Evolutionary conservation across 1,140 invertebrate species (phyloP), one percentile per base, ranked within the genome.

Genomic region (Palaemon carinicauda): DNA sequence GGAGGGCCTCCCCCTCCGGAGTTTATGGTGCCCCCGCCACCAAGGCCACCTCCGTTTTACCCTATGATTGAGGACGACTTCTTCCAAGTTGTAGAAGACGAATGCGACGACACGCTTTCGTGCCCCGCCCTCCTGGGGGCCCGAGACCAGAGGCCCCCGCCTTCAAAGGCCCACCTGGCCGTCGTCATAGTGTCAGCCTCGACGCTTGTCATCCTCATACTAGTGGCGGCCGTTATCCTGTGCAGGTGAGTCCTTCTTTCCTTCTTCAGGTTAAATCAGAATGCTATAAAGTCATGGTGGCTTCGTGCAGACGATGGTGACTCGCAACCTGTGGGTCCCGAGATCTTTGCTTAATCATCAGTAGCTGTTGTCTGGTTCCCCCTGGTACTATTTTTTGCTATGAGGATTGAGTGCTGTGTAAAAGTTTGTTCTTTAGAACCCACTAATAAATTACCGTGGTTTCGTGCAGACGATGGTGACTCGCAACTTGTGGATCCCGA

Each of bases 121-220:
- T 85, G 83, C 56, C 83, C 83, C 19, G 60, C 73, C 41, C 74
- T 85, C 24, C 75, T 85, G 33, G 83, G 83, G 33, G 83, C 83
- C n/a, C 83, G 75, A 41, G 83, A 85, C 83, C 83, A 85, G 21
- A 24, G 83, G 33, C 60, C 83, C n/a, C 24, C 51, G 15, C 21
- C 33, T 17, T 50, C 33, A 10, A 53, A 60, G 31, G 83, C 83
- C n/a, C 75, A 74, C 31, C n/a, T 85, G 27, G 75, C 83, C 14
- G 83, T 79, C 9, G 83, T 85, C 56, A 79, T 85, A 14, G 83
- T 85, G 9, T 85, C 83, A 3, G 83, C 83, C n/a, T 74, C 83
- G 9, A 85, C 83, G 31, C 75, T 85, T 12, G 75, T 85, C 54
- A 56, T 85, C 33, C 83, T 85, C n/a, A 75, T 85, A n/a, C 19